These are phyloP conservation scores for Rhinopomastus cyanomelas DNA, from an alignment of 2,113 vertebrate species.

Conservation along the genomic window DNA sequence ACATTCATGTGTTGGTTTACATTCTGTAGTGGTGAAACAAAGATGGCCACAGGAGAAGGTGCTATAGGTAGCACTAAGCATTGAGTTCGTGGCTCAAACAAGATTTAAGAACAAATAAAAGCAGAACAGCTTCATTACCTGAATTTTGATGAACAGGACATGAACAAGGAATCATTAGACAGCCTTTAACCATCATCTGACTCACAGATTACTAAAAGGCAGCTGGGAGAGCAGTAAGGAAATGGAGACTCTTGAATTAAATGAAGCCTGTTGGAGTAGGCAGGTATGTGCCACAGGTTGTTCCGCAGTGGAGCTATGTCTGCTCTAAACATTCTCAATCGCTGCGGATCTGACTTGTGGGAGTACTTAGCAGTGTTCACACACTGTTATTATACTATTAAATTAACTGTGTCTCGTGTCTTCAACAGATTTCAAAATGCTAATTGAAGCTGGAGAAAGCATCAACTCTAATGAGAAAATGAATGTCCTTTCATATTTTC, in stretches of 20 bases:
- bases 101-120: conserved; percentile 53
- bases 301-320: not conserved
- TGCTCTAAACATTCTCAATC: not conserved
- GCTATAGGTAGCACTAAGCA: not conserved
- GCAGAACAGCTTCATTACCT: conserved; percentile 40
- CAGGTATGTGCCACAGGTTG: conserved; percentile 7
- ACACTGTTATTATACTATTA: not conserved
- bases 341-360: not conserved
- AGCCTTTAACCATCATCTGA: conserved; percentile 12
- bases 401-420: not conserved
- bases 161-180: conserved; percentile 53
- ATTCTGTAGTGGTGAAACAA: conserved; percentile 7
- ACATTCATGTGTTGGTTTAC: not conserved
- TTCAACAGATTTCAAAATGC: not conserved
- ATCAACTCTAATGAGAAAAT: not conserved
- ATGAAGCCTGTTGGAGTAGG: not conserved
- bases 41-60: not conserved
- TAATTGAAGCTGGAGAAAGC: not conserved
- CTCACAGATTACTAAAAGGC: conserved; percentile 51
- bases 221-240: not conserved
- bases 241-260: not conserved
- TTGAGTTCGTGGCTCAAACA: conserved; percentile 21
- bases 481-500: not conserved
- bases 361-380: not conserved
- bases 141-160: conserved; percentile 24